Conservation (phyloP, 1,140 invertebrate genomes). For the Ganaspis sp. region DNA sequence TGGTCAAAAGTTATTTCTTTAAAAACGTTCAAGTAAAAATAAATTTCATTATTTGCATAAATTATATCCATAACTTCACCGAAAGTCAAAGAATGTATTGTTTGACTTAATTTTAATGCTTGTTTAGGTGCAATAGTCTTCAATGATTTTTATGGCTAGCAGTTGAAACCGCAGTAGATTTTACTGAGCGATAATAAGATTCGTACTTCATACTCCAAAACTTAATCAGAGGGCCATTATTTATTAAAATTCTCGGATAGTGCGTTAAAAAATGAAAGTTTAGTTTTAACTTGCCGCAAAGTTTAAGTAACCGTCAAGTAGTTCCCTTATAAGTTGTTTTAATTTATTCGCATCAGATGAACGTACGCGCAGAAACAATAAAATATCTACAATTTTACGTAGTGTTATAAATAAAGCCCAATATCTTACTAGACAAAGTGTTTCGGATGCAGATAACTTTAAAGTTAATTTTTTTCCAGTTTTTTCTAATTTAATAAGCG, state of each 20-base stretch:
- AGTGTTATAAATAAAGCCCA: slow-evolving; percentile 36
- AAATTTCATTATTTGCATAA: too few species aligned
- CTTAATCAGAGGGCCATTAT: not conserved
- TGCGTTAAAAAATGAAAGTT: not conserved
- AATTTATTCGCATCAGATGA: slow-evolving; percentile 24
- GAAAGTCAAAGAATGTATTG: not conserved
- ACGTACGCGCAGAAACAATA: slow-evolving; percentile 39
- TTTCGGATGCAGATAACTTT: slow-evolving; percentile 36
- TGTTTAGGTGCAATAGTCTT: not conserved
- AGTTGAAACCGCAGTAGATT: not conserved
- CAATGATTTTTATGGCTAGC: not conserved
- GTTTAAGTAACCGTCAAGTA: slow-evolving; percentile 22
- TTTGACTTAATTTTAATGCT: not conserved
- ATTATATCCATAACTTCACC: too few species aligned
- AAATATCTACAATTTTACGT: slow-evolving; percentile 38
- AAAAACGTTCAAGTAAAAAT: too few species aligned
- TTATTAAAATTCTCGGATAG: not conserved
- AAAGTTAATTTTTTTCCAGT: slow-evolving; percentile 38
- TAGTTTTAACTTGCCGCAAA: slow-evolving; percentile 33
- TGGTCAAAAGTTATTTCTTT: too few species aligned
- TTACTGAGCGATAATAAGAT: not conserved
- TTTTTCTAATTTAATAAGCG: not conserved
- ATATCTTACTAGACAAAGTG: too few species aligned
- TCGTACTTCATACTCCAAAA: not conserved
- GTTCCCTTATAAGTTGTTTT: slow-evolving; percentile 16